These are phyloP conservation scores for Protaetia brevitarsis DNA, from an alignment of 1,140 invertebrate genomes.

Conservation along the genomic window DNA sequence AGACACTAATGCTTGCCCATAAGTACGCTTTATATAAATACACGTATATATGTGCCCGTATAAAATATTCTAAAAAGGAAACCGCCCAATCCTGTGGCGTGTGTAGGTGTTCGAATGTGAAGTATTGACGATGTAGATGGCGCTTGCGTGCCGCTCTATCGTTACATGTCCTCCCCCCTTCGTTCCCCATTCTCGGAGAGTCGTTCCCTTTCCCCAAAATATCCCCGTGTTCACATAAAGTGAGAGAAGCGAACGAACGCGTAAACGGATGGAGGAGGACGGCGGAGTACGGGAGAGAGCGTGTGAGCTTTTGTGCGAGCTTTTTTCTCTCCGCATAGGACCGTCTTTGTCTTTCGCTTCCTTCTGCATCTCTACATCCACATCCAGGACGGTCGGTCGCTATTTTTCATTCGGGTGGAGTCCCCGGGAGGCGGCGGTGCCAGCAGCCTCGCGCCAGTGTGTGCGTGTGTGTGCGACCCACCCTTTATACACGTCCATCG, in stretches of 20 bases:
- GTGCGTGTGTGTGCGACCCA: slow-evolving; percentile 30
- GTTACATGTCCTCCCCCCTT: slow-evolving; percentile 24
- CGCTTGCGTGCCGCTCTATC: slow-evolving; percentile 40
- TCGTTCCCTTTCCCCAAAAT: background rate
- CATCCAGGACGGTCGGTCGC: slow-evolving; percentile 36
- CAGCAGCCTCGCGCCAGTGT: slow-evolving; percentile 3
- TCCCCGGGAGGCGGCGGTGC: slow-evolving; percentile 32
- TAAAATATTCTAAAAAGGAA: slow-evolving; percentile 34
- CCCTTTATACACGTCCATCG: slow-evolving; percentile 38
- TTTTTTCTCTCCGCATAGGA: slow-evolving; percentile 36
- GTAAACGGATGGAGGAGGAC: slow-evolving; percentile 22
- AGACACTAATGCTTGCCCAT: too few relatives aligned
- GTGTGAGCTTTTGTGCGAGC: slow-evolving; percentile 41
- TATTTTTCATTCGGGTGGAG: slow-evolving; percentile 46
- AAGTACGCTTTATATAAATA: slow-evolving; percentile 17
- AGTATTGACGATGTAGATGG: slow-evolving; percentile 44
- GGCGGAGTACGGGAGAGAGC: slow-evolving; percentile 22
- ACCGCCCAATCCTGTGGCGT: slow-evolving; percentile 36
- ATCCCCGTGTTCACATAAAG: slow-evolving; percentile 33
- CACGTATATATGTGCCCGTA: slow-evolving; percentile 19
- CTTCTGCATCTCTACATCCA: slow-evolving; percentile 36
- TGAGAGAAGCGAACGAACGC: slow-evolving; percentile 23
- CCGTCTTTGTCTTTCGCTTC: slow-evolving; percentile 6
- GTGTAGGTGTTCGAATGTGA: slow-evolving; percentile 47
- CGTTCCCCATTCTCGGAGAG: slow-evolving; percentile 23